Evolutionary conservation across 2,888 invertebrate species (phyloP).

Genomic region (Oasisia sp.): DNA sequence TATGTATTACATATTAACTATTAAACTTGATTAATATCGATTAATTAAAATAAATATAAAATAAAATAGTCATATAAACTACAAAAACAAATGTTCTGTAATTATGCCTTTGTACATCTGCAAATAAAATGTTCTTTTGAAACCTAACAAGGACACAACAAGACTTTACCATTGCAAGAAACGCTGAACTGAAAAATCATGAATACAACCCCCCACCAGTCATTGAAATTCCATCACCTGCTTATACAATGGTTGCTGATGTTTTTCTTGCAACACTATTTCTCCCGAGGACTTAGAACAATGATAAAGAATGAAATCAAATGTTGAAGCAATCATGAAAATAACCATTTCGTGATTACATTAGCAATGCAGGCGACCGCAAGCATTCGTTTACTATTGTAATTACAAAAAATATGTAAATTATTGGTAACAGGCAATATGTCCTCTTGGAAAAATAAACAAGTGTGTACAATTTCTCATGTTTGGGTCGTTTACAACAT

Average conservation of each 20-base stretch:
- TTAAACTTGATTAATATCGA: background rate
- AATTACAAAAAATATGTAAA: background rate
- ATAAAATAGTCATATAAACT: background rate
- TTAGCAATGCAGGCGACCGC: background rate
- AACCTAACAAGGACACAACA: background rate
- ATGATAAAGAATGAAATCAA: background rate
- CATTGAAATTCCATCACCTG: background rate
- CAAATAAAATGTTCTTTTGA: background rate
- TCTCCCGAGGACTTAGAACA: background rate
- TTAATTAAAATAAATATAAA: background rate
- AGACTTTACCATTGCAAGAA: background rate
- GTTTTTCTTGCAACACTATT: background rate
- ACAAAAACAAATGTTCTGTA: background rate
- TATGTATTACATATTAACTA: too few species aligned
- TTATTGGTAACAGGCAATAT: background rate
- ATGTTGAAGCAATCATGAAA: conserved; percentile 17
- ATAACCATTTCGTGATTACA: background rate
- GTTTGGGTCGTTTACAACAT: background rate
- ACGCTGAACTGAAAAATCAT: background rate
- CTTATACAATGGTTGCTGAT: background rate
- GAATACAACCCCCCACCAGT: background rate
- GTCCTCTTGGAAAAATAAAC: background rate
- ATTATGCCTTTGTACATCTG: background rate
- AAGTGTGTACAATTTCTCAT: background rate
- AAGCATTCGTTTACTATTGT: background rate